These are phyloP conservation scores for Centruroides sculpturatus DNA, from an alignment of 1,140 invertebrate genomes.

Conservation along the genomic window DNA sequence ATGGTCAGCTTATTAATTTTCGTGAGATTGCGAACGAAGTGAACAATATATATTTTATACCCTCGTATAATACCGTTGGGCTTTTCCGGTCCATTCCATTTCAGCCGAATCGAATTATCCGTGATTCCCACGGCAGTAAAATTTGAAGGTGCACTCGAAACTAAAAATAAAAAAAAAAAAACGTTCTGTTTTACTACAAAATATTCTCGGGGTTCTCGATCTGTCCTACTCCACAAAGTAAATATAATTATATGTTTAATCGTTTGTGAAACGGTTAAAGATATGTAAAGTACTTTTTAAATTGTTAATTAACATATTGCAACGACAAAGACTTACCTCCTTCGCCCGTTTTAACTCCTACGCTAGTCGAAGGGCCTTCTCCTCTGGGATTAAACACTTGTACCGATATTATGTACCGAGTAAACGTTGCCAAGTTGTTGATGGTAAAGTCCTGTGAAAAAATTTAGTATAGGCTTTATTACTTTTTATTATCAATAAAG, in stretches of 20 bases:
- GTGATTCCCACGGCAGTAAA: slow-evolving; percentile 56
- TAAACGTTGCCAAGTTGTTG: slow-evolving; percentile 50
- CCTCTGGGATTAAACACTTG: slow-evolving; percentile 63
- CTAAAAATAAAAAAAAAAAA: slow-evolving; percentile 36
- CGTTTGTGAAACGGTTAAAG: no score
- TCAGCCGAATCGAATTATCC: slow-evolving; percentile 55
- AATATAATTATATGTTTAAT: no score
- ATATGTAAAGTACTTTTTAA: background rate
- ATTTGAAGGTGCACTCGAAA: slow-evolving; percentile 65
- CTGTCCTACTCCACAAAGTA: no score
- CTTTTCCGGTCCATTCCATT: slow-evolving; percentile 57
- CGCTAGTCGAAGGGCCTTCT: slow-evolving; percentile 48
- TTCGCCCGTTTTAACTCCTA: slow-evolving; percentile 62
- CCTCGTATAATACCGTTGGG: slow-evolving; percentile 40
- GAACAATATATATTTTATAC: slow-evolving; percentile 19
- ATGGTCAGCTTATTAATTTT: slow-evolving; percentile 13
- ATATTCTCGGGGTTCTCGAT: no score
- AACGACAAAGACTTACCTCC: slow-evolving; percentile 43
- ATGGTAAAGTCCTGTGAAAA: slow-evolving; percentile 49
- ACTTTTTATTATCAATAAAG: no score
- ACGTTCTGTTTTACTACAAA: no score
- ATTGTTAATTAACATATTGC: background rate
- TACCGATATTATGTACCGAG: slow-evolving; percentile 55
- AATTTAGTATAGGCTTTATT: background rate
- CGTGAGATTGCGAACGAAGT: slow-evolving; percentile 16